A percentile compares a stretch with the other conserved stretches of the same genome.
These are phyloP conservation scores for Volucella zonaria DNA, from an alignment of 2,888 invertebrate species.

Conservation along the genomic window DNA sequence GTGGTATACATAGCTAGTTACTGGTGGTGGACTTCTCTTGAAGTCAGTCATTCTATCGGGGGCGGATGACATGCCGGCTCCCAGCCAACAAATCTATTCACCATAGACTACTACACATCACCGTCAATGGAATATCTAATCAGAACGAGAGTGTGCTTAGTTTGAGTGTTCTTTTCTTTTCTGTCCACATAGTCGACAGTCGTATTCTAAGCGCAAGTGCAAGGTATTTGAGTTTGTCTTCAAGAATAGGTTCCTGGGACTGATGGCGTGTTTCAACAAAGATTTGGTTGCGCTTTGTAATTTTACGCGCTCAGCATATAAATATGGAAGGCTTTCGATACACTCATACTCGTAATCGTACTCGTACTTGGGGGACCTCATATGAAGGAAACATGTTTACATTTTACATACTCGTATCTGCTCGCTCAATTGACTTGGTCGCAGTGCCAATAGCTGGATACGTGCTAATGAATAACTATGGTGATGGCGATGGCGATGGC, in stretches of 20 bases:
- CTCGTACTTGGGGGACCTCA: constrained; percentile 41
- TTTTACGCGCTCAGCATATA: constrained; percentile 59
- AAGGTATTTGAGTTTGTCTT: constrained; percentile 36
- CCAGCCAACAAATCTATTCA: constrained; percentile 19
- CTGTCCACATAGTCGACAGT: too few relatives aligned
- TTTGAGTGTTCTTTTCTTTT: constrained; percentile 33
- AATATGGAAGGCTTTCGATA: constrained; percentile 22
- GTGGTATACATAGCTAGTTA: neutral
- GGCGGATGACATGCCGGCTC: constrained; percentile 69
- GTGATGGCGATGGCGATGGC: constrained; percentile 11
- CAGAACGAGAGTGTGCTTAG: constrained; percentile 61
- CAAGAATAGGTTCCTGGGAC: neutral
- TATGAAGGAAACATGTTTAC: constrained; percentile 71
- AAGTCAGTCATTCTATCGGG: constrained; percentile 50
- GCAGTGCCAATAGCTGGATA: too few relatives aligned
- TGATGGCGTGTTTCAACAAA: constrained; percentile 29
- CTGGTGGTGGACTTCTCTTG: constrained; percentile 55
- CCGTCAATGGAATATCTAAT: constrained; percentile 72
- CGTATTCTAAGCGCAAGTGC: constrained; percentile 44
- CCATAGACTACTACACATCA: constrained; percentile 6
- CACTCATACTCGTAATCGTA: neutral
- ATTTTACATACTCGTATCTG: constrained; percentile 54
- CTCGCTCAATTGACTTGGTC: constrained; percentile 58
- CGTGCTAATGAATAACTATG: constrained; percentile 1
- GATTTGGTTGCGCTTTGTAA: constrained; percentile 66